phyloP scores from a whole-genome alignment of 2,888 invertebrate species.

The Drosophila kuntzei region DNA sequence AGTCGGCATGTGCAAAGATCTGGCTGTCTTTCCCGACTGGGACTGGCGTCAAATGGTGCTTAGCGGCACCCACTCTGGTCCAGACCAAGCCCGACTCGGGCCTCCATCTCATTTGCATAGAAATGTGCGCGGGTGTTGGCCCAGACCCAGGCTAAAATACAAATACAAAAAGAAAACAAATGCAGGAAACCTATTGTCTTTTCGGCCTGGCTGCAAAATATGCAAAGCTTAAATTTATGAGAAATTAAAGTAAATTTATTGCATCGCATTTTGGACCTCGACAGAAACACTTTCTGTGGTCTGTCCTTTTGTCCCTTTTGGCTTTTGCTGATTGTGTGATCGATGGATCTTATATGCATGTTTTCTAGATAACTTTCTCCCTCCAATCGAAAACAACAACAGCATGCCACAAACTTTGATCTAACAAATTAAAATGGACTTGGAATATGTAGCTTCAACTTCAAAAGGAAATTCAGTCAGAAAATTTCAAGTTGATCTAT shows the following conservation, averaged over 20 bases:
- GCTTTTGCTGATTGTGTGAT: conserved; percentile 68
- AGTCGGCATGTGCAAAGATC: conserved; percentile 54
- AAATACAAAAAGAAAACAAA: conserved; percentile 27
- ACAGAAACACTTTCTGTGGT: conserved; percentile 59
- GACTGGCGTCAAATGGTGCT: conserved; percentile 74
- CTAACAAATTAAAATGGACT: conserved; percentile 12
- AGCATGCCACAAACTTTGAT: conserved; percentile 5
- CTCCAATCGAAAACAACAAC: conserved; percentile 17
- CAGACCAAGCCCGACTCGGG: conserved; percentile 9
- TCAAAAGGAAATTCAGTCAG: too few species aligned
- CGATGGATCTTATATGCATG: conserved; percentile 56
- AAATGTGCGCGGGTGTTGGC: conserved; percentile 81
- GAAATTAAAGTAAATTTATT: conserved; percentile 84
- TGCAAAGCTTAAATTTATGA: conserved; percentile 83
- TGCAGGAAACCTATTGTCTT: conserved; percentile 71
- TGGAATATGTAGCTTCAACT: not conserved
- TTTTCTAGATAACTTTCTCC: conserved; percentile 68
- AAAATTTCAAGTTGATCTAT: too few species aligned
- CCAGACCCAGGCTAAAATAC: conserved; percentile 43
- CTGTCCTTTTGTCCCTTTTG: conserved; percentile 22
- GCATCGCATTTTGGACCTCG: conserved; percentile 63
- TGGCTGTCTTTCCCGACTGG: conserved; percentile 22
- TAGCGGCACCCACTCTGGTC: conserved; percentile 73
- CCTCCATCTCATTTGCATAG: conserved; percentile 73
- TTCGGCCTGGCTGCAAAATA: conserved; percentile 69